phyloP scores from a whole-genome alignment of 1,140 invertebrate species.

The Drosophila nigromelanica region DNA sequence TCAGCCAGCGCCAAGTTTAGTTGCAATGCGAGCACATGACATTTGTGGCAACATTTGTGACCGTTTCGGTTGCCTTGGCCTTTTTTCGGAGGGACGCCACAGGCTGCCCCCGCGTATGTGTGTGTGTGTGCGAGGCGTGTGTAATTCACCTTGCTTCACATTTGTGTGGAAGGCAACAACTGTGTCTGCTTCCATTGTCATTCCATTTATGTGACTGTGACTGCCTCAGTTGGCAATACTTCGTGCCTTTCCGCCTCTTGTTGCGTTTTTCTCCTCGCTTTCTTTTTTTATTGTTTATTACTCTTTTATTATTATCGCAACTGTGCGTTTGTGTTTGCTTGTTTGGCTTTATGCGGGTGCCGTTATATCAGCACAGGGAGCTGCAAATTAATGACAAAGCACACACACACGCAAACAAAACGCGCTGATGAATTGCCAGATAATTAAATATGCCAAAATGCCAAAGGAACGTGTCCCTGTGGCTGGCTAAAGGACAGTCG shows the following conservation, averaged over 20 bases:
- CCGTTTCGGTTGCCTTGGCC: constrained; percentile 42
- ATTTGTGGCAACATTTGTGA: constrained; percentile 44
- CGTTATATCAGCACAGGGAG: constrained; percentile 29
- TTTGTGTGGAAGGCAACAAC: constrained; percentile 29
- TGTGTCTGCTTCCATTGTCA: constrained; percentile 38
- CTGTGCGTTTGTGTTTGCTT: constrained; percentile 24
- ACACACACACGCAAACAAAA: constrained; percentile 10
- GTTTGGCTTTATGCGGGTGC: constrained; percentile 26
- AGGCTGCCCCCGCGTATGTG: not conserved
- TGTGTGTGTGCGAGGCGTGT: constrained; percentile 1
- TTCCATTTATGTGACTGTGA: constrained; percentile 39
- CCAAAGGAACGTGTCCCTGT: constrained; percentile 25
- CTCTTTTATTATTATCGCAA: constrained; percentile 51
- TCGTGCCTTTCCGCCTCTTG: constrained; percentile 32
- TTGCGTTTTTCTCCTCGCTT: not conserved
- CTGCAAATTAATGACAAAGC: constrained; percentile 49
- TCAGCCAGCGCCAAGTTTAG: constrained; percentile 31
- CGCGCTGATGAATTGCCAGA: constrained; percentile 46
- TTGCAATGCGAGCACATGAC: constrained; percentile 45
- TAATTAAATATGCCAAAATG: constrained; percentile 59
- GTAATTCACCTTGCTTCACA: constrained; percentile 33
- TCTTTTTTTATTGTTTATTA: constrained; percentile 47
- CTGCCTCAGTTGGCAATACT: constrained; percentile 35
- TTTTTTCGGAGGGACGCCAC: constrained; percentile 13
- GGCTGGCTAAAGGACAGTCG: not conserved